These are phyloP conservation scores for Bombylius major DNA, from an alignment of 2,888 invertebrate species.

Conservation along the genomic window DNA sequence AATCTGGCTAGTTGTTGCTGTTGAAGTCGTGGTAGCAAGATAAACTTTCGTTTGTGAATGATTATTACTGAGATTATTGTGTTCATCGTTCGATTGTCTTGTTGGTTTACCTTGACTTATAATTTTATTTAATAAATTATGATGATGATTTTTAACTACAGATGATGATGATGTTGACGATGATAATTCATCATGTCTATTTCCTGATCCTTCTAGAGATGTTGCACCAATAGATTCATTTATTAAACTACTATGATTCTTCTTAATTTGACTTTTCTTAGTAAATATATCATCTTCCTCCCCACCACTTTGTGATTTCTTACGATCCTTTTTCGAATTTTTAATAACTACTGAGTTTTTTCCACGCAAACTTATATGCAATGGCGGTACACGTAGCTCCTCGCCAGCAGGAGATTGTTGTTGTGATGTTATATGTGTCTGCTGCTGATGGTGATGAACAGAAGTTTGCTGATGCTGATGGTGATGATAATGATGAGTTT, in stretches of 20 bases:
- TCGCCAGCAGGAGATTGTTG: conserved; percentile 34
- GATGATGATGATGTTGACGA: conserved; percentile 35
- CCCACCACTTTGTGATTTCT: conserved; percentile 40
- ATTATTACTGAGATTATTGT: conserved; percentile 3
- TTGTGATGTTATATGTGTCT: not conserved
- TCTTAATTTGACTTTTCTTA: conserved; percentile 33
- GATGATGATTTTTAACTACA: conserved; percentile 20
- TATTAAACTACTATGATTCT: conserved; percentile 31
- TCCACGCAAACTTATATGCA: conserved; percentile 76
- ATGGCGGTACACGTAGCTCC: conserved; percentile 72
- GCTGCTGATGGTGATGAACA: conserved; percentile 12
- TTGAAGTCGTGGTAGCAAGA: not conserved
- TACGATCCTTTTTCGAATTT: conserved; percentile 57
- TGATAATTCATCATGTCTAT: conserved; percentile 21
- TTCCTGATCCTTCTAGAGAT: no score
- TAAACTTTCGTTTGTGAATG: conserved; percentile 1
- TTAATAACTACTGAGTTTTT: conserved; percentile 76
- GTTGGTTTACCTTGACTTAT: conserved; percentile 11
- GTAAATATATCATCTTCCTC: conserved; percentile 42
- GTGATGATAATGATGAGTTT: not conserved
- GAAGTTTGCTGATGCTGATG: conserved; percentile 3
- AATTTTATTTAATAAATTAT: conserved; percentile 19
- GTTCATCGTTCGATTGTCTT: conserved; percentile 6
- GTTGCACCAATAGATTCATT: conserved; percentile 16
- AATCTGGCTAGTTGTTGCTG: not conserved